Evolutionary conservation across 2,797 vertebrate species (phyloP).

Genomic region (Discoglossus pictus): DNA sequence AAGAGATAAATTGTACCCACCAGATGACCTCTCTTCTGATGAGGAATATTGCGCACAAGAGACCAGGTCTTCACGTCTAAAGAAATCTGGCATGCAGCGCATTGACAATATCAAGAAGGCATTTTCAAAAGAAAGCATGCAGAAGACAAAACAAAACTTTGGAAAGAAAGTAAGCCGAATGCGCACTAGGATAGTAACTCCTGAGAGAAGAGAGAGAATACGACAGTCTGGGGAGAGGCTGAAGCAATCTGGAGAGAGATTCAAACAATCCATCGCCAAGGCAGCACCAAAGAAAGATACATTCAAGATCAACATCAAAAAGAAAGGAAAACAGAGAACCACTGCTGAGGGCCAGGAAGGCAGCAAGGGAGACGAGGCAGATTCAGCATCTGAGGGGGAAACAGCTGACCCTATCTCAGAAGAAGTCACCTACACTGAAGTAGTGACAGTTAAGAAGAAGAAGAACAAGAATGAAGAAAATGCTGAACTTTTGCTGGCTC

Average conservation of each 20-base stretch:
- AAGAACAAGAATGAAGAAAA: conserved; percentile 67
- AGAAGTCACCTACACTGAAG: conserved; percentile 77
- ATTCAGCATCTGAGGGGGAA: conserved; percentile 60
- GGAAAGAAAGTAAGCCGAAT: conserved; percentile 88
- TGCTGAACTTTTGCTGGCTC: conserved; percentile 65
- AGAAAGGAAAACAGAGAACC: conserved; percentile 82
- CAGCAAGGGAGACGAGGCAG: conserved; percentile 65
- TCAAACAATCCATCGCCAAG: conserved; percentile 90
- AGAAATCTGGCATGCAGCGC: conserved; percentile 83
- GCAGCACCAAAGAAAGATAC: conserved; percentile 85
- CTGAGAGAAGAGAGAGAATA: conserved; percentile 87
- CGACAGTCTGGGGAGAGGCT: conserved; percentile 84
- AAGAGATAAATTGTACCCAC: conserved; percentile 77
- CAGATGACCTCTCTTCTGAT: conserved; percentile 90
- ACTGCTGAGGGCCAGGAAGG: conserved; percentile 83
- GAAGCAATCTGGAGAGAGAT: conserved; percentile 82
- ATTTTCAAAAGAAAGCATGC: conserved; percentile 92
- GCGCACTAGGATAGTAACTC: conserved; percentile 90
- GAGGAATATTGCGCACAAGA: conserved; percentile 90
- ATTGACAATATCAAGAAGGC: conserved; percentile 91
- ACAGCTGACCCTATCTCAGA: conserved; percentile 74
- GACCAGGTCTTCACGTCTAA: conserved; percentile 79
- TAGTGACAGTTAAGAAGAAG: conserved; percentile 77
- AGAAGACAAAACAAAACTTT: conserved; percentile 86
- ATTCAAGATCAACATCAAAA: conserved; percentile 79